Evolutionary conservation across 1,140 invertebrate species (phyloP).

Genomic region (Pristionchus pacificus): DNA sequence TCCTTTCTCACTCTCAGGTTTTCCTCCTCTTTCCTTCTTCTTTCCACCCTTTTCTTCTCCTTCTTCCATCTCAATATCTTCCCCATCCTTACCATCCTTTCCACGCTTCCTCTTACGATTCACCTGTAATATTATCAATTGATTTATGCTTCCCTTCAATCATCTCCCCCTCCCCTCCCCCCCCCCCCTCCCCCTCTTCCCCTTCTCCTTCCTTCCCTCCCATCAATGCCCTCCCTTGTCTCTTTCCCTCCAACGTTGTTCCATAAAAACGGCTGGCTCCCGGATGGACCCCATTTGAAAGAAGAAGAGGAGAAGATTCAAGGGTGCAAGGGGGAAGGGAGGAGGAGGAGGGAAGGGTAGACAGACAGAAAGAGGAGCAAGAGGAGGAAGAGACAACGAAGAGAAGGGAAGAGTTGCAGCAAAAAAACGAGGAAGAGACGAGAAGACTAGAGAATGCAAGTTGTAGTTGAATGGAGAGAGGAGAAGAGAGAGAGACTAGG

Average conservation of each 20-base stretch:
- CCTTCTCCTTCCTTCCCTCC: not conserved
- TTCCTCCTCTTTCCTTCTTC: not conserved
- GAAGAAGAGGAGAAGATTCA: too few species aligned
- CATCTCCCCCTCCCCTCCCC: not conserved
- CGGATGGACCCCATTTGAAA: too few species aligned
- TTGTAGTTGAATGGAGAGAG: too few species aligned
- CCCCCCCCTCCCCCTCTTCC: not conserved
- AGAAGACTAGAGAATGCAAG: too few species aligned
- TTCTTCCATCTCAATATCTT: constrained; percentile 43
- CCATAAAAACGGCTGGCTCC: too few species aligned
- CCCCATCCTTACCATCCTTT: constrained; percentile 10
- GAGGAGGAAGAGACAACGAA: not conserved
- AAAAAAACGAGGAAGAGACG: too few species aligned
- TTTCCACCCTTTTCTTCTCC: constrained; percentile 16
- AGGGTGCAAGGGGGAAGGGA: not conserved
- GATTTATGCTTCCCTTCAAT: not conserved
- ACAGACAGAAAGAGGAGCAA: not conserved
- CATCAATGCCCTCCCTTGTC: not conserved
- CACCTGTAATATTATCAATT: constrained; percentile 25
- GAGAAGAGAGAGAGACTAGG: too few species aligned
- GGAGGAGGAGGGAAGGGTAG: not conserved
- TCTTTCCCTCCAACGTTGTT: too few species aligned
- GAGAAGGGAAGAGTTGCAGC: not conserved
- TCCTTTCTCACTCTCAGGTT: constrained; percentile 29
- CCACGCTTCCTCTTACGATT: constrained; percentile 31